Evolutionary conservation across 2,797 vertebrate species (phyloP), one percentile per base, ranked within the genome.

Genomic region (Lindbergichthys nudifrons): DNA sequence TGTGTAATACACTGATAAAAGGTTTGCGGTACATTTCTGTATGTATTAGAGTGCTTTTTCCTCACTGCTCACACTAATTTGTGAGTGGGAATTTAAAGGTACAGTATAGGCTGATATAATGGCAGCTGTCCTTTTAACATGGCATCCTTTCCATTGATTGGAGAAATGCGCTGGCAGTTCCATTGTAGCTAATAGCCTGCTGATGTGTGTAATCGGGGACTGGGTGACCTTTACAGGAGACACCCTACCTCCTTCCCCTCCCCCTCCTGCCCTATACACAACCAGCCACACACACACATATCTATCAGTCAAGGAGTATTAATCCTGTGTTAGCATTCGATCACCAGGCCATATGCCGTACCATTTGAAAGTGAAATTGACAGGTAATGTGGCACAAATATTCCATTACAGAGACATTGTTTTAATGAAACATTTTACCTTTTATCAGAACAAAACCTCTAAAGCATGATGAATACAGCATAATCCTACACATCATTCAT

Each of bases 201-300:
- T 87, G 82, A 89, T 90, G 79, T 75, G 77, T 86, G 75, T 88
- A 87, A 90, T 89, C 69, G 11, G 54, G 56, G 66, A 66, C 62
- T 82, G 53, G 52, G 76, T 88, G 85, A 92, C 88, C 87, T 92
- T 91, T 85, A 69, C 66, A 62, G 62, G 16, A 88, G 74, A 81
- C 79, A 36, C 45, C 79, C 39, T 67, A 48, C 47, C 62, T 74
- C 59, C n/a, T 41, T 45, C n/a, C 48, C 21, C 51, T 5, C 32
- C n/a, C 48, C 21, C 51, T 5, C 32, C 32, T 32, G 32, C 21
- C 59, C 15, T 7, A 52, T 7, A 52, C 36, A 15, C 23, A 51
- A 7, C 5, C 51, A 59, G 15, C 5, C 36, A 47, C 21, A 21
- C 63, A 68, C 41, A 21, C 69, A 30, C 42, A 39, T 36, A 36